phyloP scores from a whole-genome alignment of 2,888 invertebrate genomes.

The Epistrophe grossulariae region DNA sequence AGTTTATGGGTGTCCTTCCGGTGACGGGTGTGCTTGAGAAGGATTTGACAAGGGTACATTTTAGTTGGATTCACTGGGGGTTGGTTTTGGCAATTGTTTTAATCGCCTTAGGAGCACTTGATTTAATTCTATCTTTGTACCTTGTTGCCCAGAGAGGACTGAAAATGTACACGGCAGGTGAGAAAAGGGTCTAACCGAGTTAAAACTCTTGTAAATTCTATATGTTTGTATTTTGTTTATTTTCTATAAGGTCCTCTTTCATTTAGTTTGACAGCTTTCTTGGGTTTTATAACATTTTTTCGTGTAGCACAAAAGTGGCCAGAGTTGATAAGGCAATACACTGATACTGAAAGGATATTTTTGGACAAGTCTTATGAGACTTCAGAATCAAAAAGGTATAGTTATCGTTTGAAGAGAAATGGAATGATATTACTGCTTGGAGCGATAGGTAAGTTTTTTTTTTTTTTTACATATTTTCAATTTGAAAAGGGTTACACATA shows the following conservation, averaged over 20 bases:
- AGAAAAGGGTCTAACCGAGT: conserved; percentile 5
- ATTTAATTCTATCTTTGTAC: conserved; percentile 78
- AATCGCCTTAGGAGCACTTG: conserved; percentile 77
- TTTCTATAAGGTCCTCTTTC: conserved; percentile 79
- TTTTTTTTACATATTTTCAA: neutral
- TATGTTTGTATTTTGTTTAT: conserved; percentile 17
- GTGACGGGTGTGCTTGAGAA: conserved; percentile 84
- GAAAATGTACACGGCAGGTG: conserved; percentile 80
- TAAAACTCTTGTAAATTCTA: neutral
- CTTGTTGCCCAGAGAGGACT: conserved; percentile 79
- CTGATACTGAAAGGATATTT: conserved; percentile 80
- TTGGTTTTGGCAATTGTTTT: conserved; percentile 77
- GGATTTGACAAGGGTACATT: conserved; percentile 79
- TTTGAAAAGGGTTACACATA: conserved; percentile 30
- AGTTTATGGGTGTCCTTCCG: conserved; percentile 85
- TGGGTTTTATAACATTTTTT: conserved; percentile 79
- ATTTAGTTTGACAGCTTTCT: conserved; percentile 80
- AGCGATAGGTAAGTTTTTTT: conserved; percentile 77
- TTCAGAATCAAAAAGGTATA: conserved; percentile 76
- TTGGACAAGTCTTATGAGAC: conserved; percentile 79
- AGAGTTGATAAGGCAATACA: conserved; percentile 79
- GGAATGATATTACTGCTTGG: conserved; percentile 78
- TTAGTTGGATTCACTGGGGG: conserved; percentile 79
- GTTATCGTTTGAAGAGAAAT: conserved; percentile 78
- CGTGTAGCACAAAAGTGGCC: conserved; percentile 81